Evolutionary conservation across 2,888 invertebrate species (phyloP).

Genomic region (Petrolisthes cinctipes): DNA sequence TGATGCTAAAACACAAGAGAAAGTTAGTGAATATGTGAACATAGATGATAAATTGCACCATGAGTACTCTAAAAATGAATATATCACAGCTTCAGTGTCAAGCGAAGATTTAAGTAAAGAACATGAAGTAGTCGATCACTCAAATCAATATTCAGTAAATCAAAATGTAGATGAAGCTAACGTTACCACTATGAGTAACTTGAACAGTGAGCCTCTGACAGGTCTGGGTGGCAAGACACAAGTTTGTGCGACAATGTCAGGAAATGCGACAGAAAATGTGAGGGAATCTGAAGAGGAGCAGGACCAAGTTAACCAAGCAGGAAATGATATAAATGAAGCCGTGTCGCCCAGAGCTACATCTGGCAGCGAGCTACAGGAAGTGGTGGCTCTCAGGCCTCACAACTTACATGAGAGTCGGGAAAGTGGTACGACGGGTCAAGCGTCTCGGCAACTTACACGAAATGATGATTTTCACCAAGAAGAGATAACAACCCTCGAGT

Average conservation of each 20-base stretch:
- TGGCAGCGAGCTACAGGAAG: slow-evolving; percentile 14
- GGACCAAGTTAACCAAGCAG: slow-evolving; percentile 10
- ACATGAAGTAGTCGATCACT: too few species aligned
- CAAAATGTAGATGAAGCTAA: too few species aligned
- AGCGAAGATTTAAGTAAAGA: too few species aligned
- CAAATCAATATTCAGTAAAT: too few species aligned
- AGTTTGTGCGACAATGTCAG: neutral
- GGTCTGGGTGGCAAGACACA: neutral
- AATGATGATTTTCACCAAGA: neutral
- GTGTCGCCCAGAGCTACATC: slow-evolving; percentile 3
- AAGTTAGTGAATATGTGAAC: too few species aligned
- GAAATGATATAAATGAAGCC: slow-evolving; percentile 25
- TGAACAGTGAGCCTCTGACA: neutral
- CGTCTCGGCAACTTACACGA: neutral
- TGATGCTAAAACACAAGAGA: too few species aligned
- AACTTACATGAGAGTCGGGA: neutral
- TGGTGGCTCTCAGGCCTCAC: neutral
- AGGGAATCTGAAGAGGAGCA: slow-evolving; percentile 9
- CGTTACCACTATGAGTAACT: too few species aligned
- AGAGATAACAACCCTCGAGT: too few species aligned
- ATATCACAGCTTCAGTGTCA: too few species aligned
- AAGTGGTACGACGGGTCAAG: neutral
- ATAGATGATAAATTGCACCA: too few species aligned
- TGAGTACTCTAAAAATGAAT: too few species aligned
- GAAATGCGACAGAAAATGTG: slow-evolving; percentile 21